Percentiles rank a stretch among this genome's conserved stretches.
These are phyloP conservation scores for Parotocinclus haroldoi DNA, from an alignment of 2,797 vertebrate species.

Conservation along the genomic window DNA sequence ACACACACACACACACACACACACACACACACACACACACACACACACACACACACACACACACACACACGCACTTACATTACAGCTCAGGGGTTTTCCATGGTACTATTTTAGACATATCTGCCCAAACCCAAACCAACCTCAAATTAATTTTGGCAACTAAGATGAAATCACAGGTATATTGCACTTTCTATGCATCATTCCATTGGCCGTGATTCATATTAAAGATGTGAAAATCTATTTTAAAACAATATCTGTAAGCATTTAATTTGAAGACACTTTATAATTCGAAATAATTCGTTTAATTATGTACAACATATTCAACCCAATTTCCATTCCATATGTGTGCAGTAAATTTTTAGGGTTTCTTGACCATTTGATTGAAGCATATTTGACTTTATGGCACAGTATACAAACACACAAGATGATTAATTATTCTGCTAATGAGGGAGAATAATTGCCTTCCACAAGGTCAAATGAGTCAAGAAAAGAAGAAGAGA, in stretches of 20 bases:
- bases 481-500: no score
- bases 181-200: constrained; percentile 71
- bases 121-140: no score
- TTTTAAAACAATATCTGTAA: constrained; percentile 80
- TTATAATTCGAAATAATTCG: constrained; percentile 62
- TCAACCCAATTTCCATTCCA: constrained; percentile 74
- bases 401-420: constrained; percentile 29
- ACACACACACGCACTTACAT: no score
- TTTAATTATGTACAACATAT: constrained; percentile 89
- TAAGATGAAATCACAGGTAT: constrained; percentile 48
- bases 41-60: no score
- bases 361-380: constrained; percentile 59
- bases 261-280: constrained; percentile 86
- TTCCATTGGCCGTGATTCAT: constrained; percentile 80
- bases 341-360: constrained; percentile 69
- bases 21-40: background rate
- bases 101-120: no score
- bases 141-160: no score
- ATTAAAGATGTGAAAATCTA: constrained; percentile 79
- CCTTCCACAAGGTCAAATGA: constrained; percentile 24
- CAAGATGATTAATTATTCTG: constrained; percentile 23
- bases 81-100: no score
- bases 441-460: constrained; percentile 22
- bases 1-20: background rate
- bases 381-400: constrained; percentile 56